A percentile compares a stretch with the other conserved stretches of the same genome.
phyloP scores from a whole-genome alignment of 2,888 invertebrate genomes.

The Drosophila mercatorum region DNA sequence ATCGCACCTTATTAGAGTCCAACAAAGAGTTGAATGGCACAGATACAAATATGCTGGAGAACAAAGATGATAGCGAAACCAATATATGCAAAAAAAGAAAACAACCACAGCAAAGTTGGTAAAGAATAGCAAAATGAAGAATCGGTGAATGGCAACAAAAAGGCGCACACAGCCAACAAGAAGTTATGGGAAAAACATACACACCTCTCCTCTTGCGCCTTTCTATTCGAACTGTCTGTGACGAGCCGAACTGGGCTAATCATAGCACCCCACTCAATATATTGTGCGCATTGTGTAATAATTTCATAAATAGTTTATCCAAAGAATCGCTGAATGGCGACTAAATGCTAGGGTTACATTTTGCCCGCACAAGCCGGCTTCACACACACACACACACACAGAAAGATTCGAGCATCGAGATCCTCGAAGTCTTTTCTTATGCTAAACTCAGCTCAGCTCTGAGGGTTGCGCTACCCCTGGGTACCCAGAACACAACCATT shows the following conservation, averaged over 20 bases:
- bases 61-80: conserved; percentile 46
- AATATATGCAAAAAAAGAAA: conserved; percentile 49
- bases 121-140: conserved; percentile 28
- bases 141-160: conserved; percentile 51
- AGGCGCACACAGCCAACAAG: conserved; percentile 69
- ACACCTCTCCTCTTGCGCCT: conserved; percentile 60
- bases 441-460: conserved; percentile 49
- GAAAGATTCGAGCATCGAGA: conserved; percentile 21
- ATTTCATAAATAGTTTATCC: conserved; percentile 80
- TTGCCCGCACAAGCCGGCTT: conserved; percentile 37
- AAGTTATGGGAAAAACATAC: conserved; percentile 81
- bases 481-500: conserved; percentile 12
- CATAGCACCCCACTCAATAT: conserved; percentile 70
- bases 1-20: conserved; percentile 78
- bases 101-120: conserved; percentile 37
- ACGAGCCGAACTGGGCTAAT: conserved; percentile 57
- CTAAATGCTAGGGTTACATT: conserved; percentile 60
- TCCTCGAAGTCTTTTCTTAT: conserved; percentile 55
- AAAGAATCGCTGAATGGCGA: conserved; percentile 73
- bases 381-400: conserved; percentile 57
- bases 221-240: conserved; percentile 6
- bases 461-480: conserved; percentile 48
- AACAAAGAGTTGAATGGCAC: conserved; percentile 54
- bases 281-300: conserved; percentile 76
- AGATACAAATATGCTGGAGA: conserved; percentile 42